These are phyloP conservation scores for Dendrocincla tyrannina DNA, from an alignment of 2,797 vertebrate species.

Conservation along the genomic window DNA sequence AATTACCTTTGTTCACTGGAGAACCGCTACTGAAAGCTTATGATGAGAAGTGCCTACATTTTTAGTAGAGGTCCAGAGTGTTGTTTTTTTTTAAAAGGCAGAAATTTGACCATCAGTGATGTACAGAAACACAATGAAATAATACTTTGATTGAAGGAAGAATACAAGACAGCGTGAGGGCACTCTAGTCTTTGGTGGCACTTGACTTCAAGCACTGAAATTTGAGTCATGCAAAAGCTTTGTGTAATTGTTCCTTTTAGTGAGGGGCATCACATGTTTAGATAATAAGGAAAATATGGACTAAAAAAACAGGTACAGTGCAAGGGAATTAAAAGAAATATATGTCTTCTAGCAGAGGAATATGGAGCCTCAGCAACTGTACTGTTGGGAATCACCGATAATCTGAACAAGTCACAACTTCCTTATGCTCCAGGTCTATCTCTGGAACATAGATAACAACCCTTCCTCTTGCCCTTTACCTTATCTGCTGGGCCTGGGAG, in stretches of 20 bases:
- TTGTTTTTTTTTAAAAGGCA: background rate
- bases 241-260: background rate
- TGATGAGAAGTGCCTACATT: background rate
- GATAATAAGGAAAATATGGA: background rate
- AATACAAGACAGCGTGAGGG: background rate
- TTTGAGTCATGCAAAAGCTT: background rate
- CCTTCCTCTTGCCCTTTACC: background rate
- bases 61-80: background rate
- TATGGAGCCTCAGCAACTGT: background rate
- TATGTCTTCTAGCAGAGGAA: background rate
- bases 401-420: background rate
- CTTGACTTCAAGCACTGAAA: background rate
- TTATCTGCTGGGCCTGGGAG: slow-evolving; percentile 5
- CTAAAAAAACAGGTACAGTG: background rate
- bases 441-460: background rate
- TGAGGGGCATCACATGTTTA: background rate
- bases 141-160: background rate
- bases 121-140: background rate
- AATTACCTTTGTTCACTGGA: background rate
- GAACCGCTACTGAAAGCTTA: background rate
- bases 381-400: background rate
- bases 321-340: background rate
- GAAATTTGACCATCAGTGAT: background rate
- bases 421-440: background rate
- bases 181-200: background rate